phyloP scores from a whole-genome alignment of 2,888 invertebrate species.

The Agrilus cyanescens region DNA sequence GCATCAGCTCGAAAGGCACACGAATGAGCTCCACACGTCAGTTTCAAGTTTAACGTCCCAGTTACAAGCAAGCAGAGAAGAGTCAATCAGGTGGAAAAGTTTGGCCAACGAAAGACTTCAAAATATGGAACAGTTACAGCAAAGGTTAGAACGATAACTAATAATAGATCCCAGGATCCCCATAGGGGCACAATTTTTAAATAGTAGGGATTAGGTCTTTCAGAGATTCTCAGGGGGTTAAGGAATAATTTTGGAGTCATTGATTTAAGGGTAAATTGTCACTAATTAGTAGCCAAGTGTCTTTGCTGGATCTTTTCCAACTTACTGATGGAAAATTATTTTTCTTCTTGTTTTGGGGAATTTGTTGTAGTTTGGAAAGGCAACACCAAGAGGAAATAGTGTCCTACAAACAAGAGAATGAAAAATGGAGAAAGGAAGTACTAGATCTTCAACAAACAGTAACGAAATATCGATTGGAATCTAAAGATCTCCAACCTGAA shows the following conservation, averaged over 20 bases:
- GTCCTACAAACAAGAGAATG: constrained; percentile 50
- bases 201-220: too few relatives aligned
- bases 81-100: constrained; percentile 53
- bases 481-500: constrained; percentile 29
- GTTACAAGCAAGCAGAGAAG: constrained; percentile 39
- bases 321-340: background rate
- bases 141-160: background rate
- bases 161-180: too few relatives aligned
- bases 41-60: constrained; percentile 40
- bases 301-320: too few relatives aligned
- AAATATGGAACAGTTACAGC: constrained; percentile 44
- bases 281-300: too few relatives aligned
- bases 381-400: constrained; percentile 51
- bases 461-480: constrained; percentile 30
- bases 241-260: too few relatives aligned
- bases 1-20: constrained; percentile 45
- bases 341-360: constrained; percentile 4
- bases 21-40: constrained; percentile 38
- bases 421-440: constrained; percentile 49
- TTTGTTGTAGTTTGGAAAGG: constrained; percentile 40
- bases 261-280: too few relatives aligned
- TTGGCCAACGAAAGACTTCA: constrained; percentile 53
- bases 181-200: too few relatives aligned
- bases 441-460: constrained; percentile 33
- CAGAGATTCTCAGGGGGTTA: too few relatives aligned